phyloP scores from a whole-genome alignment of 1,140 invertebrate genomes.

The Drosophila baimaii region DNA sequence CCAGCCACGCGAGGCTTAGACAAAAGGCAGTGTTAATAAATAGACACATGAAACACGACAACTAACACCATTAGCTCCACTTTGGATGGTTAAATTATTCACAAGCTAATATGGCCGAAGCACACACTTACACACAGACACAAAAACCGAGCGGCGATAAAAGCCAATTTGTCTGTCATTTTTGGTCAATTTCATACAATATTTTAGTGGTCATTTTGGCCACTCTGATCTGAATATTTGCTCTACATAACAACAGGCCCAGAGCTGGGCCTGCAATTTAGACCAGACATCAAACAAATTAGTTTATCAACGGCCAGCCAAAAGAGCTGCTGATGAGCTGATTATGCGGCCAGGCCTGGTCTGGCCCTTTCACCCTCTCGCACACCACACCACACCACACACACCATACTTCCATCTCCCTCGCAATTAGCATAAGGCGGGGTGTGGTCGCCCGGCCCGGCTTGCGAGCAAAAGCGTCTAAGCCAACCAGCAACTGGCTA shows the following conservation, averaged over 20 bases:
- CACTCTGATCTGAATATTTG: slow-evolving; percentile 53
- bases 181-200: slow-evolving; percentile 82
- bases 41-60: slow-evolving; percentile 80
- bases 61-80: slow-evolving; percentile 82
- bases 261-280: slow-evolving; percentile 48
- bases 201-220: slow-evolving; percentile 77
- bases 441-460: slow-evolving; percentile 63
- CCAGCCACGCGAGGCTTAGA: slow-evolving; percentile 36
- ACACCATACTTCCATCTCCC: slow-evolving; percentile 49
- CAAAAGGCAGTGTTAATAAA: slow-evolving; percentile 81
- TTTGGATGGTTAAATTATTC: slow-evolving; percentile 83
- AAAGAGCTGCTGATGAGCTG: slow-evolving; percentile 55
- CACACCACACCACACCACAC: background rate
- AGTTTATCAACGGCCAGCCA: slow-evolving; percentile 70
- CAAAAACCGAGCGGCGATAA: slow-evolving; percentile 66
- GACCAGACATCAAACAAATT: slow-evolving; percentile 79
- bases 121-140: slow-evolving; percentile 56
- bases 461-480: slow-evolving; percentile 32
- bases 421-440: slow-evolving; percentile 76
- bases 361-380: slow-evolving; percentile 18
- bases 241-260: slow-evolving; percentile 43
- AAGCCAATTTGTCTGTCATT: slow-evolving; percentile 83
- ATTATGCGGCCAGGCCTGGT: slow-evolving; percentile 23
- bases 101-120: slow-evolving; percentile 70
- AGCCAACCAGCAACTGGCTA: slow-evolving; percentile 68